A percentile compares a stretch with the other conserved stretches of the same genome.
Evolutionary conservation across 2,888 invertebrate genomes (phyloP).

Genomic region (Cryptocephalus moraei): DNA sequence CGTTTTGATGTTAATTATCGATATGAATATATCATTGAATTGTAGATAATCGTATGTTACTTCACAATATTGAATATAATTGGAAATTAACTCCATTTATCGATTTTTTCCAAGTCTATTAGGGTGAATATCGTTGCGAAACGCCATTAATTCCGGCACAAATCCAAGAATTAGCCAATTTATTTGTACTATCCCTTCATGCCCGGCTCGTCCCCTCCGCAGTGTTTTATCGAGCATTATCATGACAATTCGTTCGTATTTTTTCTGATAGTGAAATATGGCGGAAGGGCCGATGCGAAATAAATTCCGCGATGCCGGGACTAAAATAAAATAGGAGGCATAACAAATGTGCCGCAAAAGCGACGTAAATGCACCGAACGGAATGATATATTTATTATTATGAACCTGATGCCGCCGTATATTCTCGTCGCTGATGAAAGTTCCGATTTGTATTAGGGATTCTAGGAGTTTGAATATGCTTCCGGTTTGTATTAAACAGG

Average conservation of each 20-base stretch:
- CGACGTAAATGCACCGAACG: slow-evolving; percentile 31
- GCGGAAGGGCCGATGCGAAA: slow-evolving; percentile 29
- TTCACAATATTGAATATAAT: no score
- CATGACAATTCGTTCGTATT: slow-evolving; percentile 27
- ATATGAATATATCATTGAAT: no score
- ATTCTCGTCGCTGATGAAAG: slow-evolving; percentile 25
- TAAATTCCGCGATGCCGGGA: slow-evolving; percentile 28
- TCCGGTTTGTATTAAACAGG: no score
- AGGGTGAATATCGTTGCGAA: slow-evolving; percentile 21
- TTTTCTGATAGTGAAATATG: slow-evolving; percentile 30
- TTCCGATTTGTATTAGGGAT: slow-evolving; percentile 5
- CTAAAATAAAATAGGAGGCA: slow-evolving; percentile 32
- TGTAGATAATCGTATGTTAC: no score
- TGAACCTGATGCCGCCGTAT: slow-evolving; percentile 25
- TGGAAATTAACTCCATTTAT: no score
- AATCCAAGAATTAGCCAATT: slow-evolving; percentile 33
- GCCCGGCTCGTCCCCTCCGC: slow-evolving; percentile 15
- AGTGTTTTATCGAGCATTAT: slow-evolving; percentile 34
- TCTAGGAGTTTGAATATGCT: no score
- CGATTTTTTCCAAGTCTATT: slow-evolving; percentile 10
- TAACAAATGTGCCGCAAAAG: slow-evolving; percentile 35
- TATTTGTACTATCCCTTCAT: slow-evolving; percentile 30
- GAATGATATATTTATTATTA: slow-evolving; percentile 35
- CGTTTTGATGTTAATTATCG: no score
- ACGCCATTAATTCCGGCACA: slow-evolving; percentile 27